Evolutionary conservation across 2,888 invertebrate species (phyloP).

Genomic region (Eupithecia centaureata): DNA sequence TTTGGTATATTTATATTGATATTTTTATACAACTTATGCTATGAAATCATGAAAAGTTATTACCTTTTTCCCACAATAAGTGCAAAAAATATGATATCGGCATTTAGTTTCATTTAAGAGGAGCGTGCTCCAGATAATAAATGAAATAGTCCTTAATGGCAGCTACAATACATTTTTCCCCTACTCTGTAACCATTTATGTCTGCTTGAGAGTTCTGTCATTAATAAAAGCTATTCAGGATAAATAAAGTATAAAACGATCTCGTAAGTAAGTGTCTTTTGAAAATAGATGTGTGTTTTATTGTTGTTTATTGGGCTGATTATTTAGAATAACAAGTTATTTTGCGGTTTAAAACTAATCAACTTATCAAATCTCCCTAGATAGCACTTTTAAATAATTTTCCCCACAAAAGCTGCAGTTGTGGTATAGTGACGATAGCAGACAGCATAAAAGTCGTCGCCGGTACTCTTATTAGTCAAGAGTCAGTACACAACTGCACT

Average conservation of each 20-base stretch:
- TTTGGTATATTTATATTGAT: too few relatives aligned
- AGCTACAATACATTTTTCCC: constrained; percentile 43
- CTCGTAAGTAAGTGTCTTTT: not conserved
- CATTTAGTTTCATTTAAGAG: constrained; percentile 45
- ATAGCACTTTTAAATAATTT: constrained; percentile 13
- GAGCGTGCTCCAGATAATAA: constrained; percentile 45
- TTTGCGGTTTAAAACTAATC: not conserved
- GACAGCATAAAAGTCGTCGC: constrained; percentile 27
- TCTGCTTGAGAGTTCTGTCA: constrained; percentile 36
- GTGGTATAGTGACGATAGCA: constrained; percentile 19
- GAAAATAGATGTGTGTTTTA: not conserved
- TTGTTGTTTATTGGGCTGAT: not conserved
- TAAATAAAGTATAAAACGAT: constrained; percentile 12
- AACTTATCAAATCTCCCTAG: not conserved
- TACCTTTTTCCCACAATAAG: not conserved
- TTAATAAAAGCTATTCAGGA: constrained; percentile 34
- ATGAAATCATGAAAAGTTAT: not conserved
- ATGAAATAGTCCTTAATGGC: constrained; percentile 53
- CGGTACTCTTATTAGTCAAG: constrained; percentile 13
- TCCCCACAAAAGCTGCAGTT: constrained; percentile 1
- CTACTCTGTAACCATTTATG: constrained; percentile 37
- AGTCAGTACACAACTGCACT: constrained; percentile 1
- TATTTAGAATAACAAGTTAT: not conserved
- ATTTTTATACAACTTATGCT: not conserved
- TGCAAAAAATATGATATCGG: constrained; percentile 46